phyloP scores from a whole-genome alignment of 2,888 invertebrate species.

The Clusia tigrina region DNA sequence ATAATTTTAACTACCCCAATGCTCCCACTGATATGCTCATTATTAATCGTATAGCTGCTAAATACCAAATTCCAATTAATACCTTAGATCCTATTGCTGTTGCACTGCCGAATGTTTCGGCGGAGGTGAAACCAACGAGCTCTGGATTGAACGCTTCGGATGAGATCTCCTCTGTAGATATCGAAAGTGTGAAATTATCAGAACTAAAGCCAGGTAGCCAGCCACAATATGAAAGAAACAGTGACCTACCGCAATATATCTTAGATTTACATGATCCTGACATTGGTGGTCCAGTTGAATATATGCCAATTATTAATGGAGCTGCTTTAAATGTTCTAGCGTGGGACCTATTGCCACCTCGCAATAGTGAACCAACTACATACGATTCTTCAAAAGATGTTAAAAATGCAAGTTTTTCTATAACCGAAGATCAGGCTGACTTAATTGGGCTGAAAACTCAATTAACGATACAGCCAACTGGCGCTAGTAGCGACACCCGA shows the following conservation, averaged over 20 bases:
- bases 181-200: slow-evolving; percentile 52
- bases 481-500: neutral
- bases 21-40: slow-evolving; percentile 46
- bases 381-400: too few species aligned
- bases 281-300: slow-evolving; percentile 52
- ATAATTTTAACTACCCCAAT: slow-evolving; percentile 47
- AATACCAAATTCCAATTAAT: slow-evolving; percentile 58
- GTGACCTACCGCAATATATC: slow-evolving; percentile 49
- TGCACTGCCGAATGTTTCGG: slow-evolving; percentile 45
- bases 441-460: neutral
- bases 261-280: slow-evolving; percentile 53
- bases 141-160: slow-evolving; percentile 42
- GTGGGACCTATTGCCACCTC: slow-evolving; percentile 59
- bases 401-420: neutral
- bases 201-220: slow-evolving; percentile 28
- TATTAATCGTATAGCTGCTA: slow-evolving; percentile 47
- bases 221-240: neutral
- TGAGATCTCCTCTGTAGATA: slow-evolving; percentile 43
- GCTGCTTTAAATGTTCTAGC: slow-evolving; percentile 53
- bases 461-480: too few species aligned
- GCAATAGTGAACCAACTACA: slow-evolving; percentile 40
- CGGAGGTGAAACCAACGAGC: slow-evolving; percentile 25
- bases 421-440: neutral
- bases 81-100: slow-evolving; percentile 63
- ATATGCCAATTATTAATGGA: slow-evolving; percentile 44